These are phyloP conservation scores for Hymenopus coronatus DNA, from an alignment of 2,888 invertebrate species.

Conservation along the genomic window DNA sequence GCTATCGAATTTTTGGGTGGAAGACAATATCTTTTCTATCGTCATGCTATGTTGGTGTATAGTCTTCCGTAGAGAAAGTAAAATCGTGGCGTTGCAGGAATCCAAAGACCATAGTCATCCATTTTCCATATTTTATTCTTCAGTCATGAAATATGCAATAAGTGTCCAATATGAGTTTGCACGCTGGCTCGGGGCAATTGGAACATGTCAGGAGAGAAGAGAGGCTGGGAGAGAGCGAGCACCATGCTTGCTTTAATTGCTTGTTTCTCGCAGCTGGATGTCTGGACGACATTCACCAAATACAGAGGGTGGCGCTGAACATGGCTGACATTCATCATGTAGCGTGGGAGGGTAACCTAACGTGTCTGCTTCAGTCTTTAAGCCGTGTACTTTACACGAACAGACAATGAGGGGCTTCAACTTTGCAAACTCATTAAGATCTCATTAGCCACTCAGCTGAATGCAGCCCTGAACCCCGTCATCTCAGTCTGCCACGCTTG, in stretches of 20 bases:
- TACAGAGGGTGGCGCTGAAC: not conserved
- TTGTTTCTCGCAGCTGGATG: constrained; percentile 5
- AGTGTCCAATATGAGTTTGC: not conserved
- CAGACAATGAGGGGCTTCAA: constrained; percentile 1
- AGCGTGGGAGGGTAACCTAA: not conserved
- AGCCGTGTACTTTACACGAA: constrained; percentile 5
- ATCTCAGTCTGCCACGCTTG: not conserved
- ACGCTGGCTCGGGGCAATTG: not conserved
- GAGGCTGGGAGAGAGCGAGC: not conserved
- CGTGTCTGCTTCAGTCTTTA: not conserved
- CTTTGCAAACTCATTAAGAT: constrained; percentile 11
- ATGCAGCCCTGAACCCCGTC: not conserved
- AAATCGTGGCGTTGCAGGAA: too few species aligned
- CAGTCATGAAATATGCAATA: not conserved
- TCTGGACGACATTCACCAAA: not conserved
- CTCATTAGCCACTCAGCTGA: constrained; percentile 9
- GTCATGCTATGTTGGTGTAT: too few species aligned
- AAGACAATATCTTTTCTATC: too few species aligned
- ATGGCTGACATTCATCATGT: constrained; percentile 1
- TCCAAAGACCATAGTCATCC: too few species aligned
- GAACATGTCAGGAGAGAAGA: not conserved
- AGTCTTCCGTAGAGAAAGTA: too few species aligned
- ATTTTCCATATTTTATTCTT: not conserved
- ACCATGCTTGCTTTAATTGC: not conserved
- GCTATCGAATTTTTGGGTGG: too few species aligned